These are phyloP conservation scores for Dryocosmus kuriphilus DNA, from an alignment of 2,888 invertebrate genomes.

Conservation along the genomic window DNA sequence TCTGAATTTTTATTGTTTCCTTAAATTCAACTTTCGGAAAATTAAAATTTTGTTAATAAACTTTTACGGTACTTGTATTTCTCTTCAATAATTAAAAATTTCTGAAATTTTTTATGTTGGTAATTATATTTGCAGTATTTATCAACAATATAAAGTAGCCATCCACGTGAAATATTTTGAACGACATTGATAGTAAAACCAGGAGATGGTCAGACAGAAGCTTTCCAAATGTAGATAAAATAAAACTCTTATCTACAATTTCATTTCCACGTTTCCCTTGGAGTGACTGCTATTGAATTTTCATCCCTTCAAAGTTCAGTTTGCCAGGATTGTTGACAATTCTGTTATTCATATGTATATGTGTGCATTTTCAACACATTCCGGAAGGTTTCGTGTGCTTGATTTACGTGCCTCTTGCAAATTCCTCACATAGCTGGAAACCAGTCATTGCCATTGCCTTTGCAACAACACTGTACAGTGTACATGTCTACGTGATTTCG, in stretches of 20 bases:
- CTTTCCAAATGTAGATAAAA: neutral
- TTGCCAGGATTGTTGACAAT: slow-evolving; percentile 5
- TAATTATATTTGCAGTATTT: too few relatives aligned
- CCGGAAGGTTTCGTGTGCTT: slow-evolving; percentile 17
- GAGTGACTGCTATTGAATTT: neutral
- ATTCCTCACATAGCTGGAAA: slow-evolving; percentile 36
- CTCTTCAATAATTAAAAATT: too few relatives aligned
- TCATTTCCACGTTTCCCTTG: neutral
- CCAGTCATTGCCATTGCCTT: slow-evolving; percentile 41
- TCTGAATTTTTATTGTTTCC: too few relatives aligned
- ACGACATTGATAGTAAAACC: slow-evolving; percentile 14
- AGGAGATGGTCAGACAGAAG: neutral
- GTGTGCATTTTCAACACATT: slow-evolving; percentile 20
- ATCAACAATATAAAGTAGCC: too few relatives aligned
- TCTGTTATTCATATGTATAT: neutral
- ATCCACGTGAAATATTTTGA: too few relatives aligned
- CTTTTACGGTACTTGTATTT: too few relatives aligned
- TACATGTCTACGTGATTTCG: slow-evolving; percentile 52
- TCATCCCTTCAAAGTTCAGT: neutral
- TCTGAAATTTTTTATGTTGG: too few relatives aligned
- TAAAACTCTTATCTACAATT: slow-evolving; percentile 17
- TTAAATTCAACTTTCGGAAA: too few relatives aligned
- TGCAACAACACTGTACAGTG: slow-evolving; percentile 45
- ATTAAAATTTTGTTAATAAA: too few relatives aligned
- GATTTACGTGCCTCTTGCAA: slow-evolving; percentile 33